Evolutionary conservation across 2,113 vertebrate species (phyloP).

Genomic region (Rhinolophus sinicus): DNA sequence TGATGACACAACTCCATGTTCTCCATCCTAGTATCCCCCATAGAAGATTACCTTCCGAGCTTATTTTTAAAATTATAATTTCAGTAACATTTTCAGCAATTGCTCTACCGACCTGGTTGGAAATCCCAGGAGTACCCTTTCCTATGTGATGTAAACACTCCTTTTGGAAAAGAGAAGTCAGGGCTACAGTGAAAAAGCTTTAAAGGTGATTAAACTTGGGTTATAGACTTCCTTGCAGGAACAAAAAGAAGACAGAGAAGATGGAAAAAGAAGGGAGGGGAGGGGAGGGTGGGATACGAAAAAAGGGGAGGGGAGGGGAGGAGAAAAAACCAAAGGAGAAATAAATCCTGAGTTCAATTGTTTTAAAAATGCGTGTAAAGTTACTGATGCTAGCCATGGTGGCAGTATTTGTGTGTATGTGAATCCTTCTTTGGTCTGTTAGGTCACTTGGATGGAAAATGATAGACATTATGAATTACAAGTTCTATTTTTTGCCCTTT

Average conservation of each 20-base stretch:
- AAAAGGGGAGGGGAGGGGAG: not conserved
- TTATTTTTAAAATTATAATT: slow-evolving; percentile 41
- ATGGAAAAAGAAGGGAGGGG: too few species aligned
- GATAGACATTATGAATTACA: not conserved
- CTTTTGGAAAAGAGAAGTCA: slow-evolving; percentile 12
- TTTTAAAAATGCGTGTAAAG: not conserved
- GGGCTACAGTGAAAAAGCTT: not conserved
- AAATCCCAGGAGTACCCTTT: slow-evolving; percentile 33
- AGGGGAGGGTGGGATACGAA: too few species aligned
- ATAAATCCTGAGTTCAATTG: not conserved
- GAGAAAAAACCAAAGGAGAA: slow-evolving; percentile 33
- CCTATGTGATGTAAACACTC: slow-evolving; percentile 10
- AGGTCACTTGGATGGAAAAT: not conserved
- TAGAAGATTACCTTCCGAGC: slow-evolving; percentile 22
- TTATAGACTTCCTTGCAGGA: slow-evolving; percentile 36
- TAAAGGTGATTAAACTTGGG: slow-evolving; percentile 53
- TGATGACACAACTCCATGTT: not conserved
- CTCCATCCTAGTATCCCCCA: not conserved
- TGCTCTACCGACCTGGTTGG: slow-evolving; percentile 30
- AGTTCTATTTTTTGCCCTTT: not conserved
- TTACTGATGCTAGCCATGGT: rapidly evolving
- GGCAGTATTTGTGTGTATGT: not conserved
- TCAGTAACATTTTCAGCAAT: slow-evolving; percentile 45
- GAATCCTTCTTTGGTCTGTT: not conserved
- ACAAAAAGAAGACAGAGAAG: not conserved